phyloP scores from a whole-genome alignment of 2,113 vertebrate genomes.

The Gambusia affinis region DNA sequence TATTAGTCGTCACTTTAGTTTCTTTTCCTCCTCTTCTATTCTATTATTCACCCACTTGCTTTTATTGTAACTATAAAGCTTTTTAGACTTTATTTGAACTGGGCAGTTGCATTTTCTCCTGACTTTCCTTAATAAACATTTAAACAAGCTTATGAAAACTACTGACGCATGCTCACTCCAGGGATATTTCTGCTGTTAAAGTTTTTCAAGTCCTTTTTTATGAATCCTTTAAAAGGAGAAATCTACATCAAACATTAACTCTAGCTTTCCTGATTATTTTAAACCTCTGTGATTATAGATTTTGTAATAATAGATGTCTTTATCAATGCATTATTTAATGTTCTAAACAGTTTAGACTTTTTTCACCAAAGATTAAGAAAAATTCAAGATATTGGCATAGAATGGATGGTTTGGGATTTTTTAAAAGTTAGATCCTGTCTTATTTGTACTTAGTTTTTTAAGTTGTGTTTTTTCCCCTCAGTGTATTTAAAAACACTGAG shows the following conservation, averaged over 20 bases:
- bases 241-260: neutral
- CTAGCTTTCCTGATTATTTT: neutral
- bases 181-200: neutral
- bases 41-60: constrained; percentile 2
- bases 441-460: too few species aligned
- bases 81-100: constrained; percentile 4
- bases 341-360: neutral
- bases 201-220: neutral
- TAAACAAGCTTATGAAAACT: neutral
- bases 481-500: too few species aligned
- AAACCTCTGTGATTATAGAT: neutral
- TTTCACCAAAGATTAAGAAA: neutral
- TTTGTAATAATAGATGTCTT: neutral
- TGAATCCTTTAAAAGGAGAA: neutral
- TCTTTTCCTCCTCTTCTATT: neutral
- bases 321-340: neutral
- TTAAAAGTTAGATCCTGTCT: too few species aligned
- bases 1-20: constrained; percentile 12
- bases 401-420: too few species aligned
- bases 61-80: constrained; percentile 12
- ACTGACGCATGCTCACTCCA: neutral
- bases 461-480: too few species aligned
- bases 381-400: neutral
- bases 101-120: neutral
- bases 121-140: neutral